Evolutionary conservation across 2,888 invertebrate genomes (phyloP).

Genomic region (Cerastis rubricosa): DNA sequence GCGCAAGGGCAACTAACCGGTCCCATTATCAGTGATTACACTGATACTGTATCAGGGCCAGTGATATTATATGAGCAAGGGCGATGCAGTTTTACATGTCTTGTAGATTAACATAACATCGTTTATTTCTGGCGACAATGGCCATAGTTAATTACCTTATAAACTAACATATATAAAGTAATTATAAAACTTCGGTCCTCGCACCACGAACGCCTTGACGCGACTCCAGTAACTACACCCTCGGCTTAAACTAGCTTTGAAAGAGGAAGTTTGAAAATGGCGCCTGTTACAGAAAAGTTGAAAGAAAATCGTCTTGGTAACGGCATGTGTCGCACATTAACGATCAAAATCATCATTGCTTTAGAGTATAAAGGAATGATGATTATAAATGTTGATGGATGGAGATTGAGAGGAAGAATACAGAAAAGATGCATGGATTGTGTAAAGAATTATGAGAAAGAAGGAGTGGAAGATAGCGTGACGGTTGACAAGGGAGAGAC

Average conservation of each 20-base stretch:
- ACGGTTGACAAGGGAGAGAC: background rate
- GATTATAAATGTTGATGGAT: background rate
- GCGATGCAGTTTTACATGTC: slow-evolving; percentile 30
- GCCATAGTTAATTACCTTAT: no score
- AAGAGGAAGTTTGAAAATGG: background rate
- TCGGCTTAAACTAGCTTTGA: background rate
- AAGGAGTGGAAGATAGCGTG: background rate
- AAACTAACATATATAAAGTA: no score
- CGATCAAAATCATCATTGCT: no score
- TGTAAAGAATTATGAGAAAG: background rate
- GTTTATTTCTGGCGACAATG: no score
- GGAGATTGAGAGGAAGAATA: background rate
- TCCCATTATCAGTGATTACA: slow-evolving; percentile 58
- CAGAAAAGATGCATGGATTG: background rate
- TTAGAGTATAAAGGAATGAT: no score
- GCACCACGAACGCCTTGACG: no score
- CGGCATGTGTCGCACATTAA: no score
- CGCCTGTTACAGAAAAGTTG: background rate
- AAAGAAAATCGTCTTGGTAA: background rate
- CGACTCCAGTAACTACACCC: no score
- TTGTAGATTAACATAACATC: no score
- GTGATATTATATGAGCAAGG: slow-evolving; percentile 50
- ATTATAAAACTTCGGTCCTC: no score
- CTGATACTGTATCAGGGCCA: slow-evolving; percentile 51
- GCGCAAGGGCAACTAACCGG: slow-evolving; percentile 58